A percentile compares a stretch with the other conserved stretches of the same genome.
Evolutionary conservation across 2,113 vertebrate genomes (phyloP).

Genomic region (Odontophorus gujanensis): DNA sequence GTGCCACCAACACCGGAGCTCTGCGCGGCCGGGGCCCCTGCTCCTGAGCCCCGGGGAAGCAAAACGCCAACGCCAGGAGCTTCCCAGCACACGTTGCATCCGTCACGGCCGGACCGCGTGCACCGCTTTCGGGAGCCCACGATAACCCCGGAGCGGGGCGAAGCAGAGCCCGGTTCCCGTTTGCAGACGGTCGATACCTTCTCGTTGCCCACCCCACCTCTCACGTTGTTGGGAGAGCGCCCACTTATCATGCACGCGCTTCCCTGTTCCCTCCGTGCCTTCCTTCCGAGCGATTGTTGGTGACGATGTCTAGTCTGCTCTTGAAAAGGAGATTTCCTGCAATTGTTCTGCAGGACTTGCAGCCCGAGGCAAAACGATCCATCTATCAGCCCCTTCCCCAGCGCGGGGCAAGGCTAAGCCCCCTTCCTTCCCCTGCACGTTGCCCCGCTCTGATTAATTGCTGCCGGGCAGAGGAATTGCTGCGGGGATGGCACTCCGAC

Average conservation of each 20-base stretch:
- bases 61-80: background rate
- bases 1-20: background rate
- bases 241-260: conserved; percentile 68
- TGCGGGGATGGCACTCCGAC: rapidly evolving
- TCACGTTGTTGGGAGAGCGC: conserved; percentile 18
- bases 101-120: background rate
- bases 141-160: no score
- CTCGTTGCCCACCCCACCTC: background rate
- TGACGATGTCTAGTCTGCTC: conserved; percentile 57
- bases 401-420: background rate
- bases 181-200: background rate
- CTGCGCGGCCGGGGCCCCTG: background rate
- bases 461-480: background rate
- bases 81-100: background rate
- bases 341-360: conserved; percentile 76
- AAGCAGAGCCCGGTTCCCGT: background rate
- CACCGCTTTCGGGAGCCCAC: background rate
- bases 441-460: background rate
- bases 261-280: conserved; percentile 64
- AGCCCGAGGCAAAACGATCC: conserved; percentile 26
- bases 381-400: conserved; percentile 19
- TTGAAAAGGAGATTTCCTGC: conserved; percentile 75
- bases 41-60: background rate
- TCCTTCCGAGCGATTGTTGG: conserved; percentile 81
- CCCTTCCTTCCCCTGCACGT: conserved; percentile 20